Conservation (phyloP, 2,888 invertebrate genomes). For the Lasioglossum figueresi region DNA sequence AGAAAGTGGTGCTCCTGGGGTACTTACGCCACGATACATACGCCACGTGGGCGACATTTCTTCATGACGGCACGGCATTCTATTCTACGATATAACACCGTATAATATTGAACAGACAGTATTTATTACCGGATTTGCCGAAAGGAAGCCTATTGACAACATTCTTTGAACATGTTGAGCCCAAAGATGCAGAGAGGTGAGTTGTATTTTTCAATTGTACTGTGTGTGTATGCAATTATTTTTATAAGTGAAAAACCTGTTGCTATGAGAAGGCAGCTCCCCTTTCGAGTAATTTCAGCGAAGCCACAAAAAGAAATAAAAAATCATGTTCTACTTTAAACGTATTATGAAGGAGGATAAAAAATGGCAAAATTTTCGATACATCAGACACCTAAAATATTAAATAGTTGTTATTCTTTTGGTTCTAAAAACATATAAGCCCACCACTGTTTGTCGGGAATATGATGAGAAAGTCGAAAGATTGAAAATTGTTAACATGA, state of each 20-base stretch:
- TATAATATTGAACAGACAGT: constrained; percentile 67
- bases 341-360: no score
- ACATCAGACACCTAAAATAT: no score
- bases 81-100: constrained; percentile 52
- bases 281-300: background rate
- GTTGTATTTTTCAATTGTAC: constrained; percentile 33
- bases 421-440: no score
- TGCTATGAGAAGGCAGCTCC: background rate
- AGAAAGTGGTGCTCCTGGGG: constrained; percentile 43
- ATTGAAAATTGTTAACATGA: no score
- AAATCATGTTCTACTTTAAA: no score
- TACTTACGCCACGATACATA: constrained; percentile 30
- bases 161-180: constrained; percentile 87
- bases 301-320: background rate
- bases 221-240: background rate
- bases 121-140: constrained; percentile 49
- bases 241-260: background rate
- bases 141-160: constrained; percentile 26
- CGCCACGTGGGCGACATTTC: constrained; percentile 22
- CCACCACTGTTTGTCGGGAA: no score
- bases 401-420: no score
- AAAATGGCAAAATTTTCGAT: no score
- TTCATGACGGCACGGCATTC: constrained; percentile 23
- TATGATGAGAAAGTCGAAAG: no score
- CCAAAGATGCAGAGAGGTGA: constrained; percentile 92